Evolutionary conservation across 2,797 vertebrate species (phyloP).

Genomic region (Melanitta fusca): DNA sequence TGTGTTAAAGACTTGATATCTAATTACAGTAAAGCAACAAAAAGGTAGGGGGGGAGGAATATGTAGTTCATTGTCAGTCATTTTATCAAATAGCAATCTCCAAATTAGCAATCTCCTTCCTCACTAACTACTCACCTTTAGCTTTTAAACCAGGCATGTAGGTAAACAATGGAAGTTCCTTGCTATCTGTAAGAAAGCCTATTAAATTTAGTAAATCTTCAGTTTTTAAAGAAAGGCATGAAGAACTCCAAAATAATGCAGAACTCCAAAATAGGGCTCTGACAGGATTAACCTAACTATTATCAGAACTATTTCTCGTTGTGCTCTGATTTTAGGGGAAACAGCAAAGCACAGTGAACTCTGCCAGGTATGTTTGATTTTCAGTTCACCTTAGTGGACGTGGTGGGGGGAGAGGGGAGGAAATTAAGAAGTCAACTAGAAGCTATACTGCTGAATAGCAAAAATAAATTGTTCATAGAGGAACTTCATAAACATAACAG

Average conservation of each 20-base stretch:
- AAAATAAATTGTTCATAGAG: background rate
- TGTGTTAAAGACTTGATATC: constrained; percentile 11
- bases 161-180: background rate
- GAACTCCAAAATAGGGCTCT: background rate
- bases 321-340: background rate
- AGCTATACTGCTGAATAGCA: background rate
- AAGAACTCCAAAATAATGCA: background rate
- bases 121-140: background rate
- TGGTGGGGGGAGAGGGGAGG: background rate
- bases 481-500: background rate
- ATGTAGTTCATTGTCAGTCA: background rate
- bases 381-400: background rate
- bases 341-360: background rate
- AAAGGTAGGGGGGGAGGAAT: background rate
- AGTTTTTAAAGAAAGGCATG: background rate
- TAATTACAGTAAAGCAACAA: constrained; percentile 13
- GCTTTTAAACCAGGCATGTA: background rate
- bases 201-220: background rate
- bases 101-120: background rate
- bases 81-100: background rate
- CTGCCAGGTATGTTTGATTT: background rate
- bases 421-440: fast-evolving
- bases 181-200: background rate
- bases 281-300: background rate
- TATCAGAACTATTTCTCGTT: background rate